Evolutionary conservation across 2,113 vertebrate genomes (phyloP).

Genomic region (Falcunculus frontatus): DNA sequence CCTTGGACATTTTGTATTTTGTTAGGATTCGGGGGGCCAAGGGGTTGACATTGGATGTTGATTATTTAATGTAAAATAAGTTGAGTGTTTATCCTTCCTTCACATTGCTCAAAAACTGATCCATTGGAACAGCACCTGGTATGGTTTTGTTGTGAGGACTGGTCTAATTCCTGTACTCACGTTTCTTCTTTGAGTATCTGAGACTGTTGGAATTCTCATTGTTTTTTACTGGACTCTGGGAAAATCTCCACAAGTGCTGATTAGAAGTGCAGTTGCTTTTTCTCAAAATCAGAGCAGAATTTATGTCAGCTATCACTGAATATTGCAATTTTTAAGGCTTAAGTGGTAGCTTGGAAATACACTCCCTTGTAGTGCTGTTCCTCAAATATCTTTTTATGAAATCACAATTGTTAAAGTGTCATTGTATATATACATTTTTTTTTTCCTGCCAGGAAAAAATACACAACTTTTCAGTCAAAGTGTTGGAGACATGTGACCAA

Average conservation of each 20-base stretch:
- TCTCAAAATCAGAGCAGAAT: not conserved
- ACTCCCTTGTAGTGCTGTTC: not conserved
- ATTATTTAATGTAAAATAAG: not conserved
- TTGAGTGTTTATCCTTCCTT: not conserved
- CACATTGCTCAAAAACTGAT: not conserved
- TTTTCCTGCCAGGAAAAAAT: constrained; percentile 63
- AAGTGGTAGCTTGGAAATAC: not conserved
- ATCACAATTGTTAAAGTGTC: not conserved
- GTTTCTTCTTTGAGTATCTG: not conserved
- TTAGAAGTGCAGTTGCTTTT: not conserved
- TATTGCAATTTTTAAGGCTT: not conserved
- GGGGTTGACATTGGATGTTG: not conserved
- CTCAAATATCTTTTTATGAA: not conserved
- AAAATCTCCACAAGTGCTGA: not conserved
- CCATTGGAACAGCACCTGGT: not conserved
- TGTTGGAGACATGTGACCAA: constrained; percentile 77
- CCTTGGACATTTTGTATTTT: not conserved
- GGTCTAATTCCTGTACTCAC: not conserved
- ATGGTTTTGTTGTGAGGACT: not conserved
- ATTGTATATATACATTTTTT: not conserved
- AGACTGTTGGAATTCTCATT: not conserved
- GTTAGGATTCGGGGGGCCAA: fast-evolving
- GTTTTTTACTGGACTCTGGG: not conserved
- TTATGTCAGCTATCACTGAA: not conserved
- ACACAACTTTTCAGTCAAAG: constrained; percentile 70